phyloP scores from a whole-genome alignment of 2,888 invertebrate species.

The Temnothorax rugatulus region DNA sequence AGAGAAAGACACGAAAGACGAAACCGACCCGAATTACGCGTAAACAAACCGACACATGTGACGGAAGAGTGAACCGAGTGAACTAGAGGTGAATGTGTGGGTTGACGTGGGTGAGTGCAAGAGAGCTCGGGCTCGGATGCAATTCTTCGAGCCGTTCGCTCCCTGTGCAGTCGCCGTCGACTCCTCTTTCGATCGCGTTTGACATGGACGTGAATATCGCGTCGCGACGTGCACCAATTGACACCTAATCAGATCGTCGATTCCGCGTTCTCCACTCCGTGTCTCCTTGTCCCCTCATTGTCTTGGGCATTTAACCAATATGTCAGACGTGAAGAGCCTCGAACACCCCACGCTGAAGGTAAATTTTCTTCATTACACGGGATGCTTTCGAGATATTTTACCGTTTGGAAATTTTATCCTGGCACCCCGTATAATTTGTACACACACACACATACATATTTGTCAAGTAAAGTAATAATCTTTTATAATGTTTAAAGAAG shows the following conservation, averaged over 20 bases:
- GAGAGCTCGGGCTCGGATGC: slow-evolving; percentile 23
- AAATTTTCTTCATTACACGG: neutral
- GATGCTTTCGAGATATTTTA: neutral
- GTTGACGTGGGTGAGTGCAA: too few species aligned
- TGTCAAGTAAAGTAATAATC: slow-evolving; percentile 4
- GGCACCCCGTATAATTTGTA: neutral
- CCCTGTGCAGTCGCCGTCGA: slow-evolving; percentile 6
- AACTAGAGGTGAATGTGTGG: slow-evolving; percentile 28
- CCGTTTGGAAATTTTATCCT: neutral
- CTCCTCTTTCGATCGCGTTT: neutral
- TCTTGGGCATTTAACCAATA: slow-evolving; percentile 82
- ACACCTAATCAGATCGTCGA: neutral
- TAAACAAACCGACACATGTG: slow-evolving; percentile 70
- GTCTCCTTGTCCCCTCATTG: neutral
- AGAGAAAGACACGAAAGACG: neutral
- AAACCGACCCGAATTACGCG: slow-evolving; percentile 56
- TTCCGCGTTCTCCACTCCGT: neutral
- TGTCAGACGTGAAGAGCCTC: slow-evolving; percentile 97
- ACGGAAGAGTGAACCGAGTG: slow-evolving; percentile 45
- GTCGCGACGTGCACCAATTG: neutral
- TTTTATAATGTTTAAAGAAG: neutral
- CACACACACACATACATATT: neutral
- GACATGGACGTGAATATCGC: slow-evolving; percentile 7
- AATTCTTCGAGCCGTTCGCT: neutral
- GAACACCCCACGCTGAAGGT: slow-evolving; percentile 99